phyloP scores from a whole-genome alignment of 2,888 invertebrate genomes.

The Eupithecia tripunctaria region DNA sequence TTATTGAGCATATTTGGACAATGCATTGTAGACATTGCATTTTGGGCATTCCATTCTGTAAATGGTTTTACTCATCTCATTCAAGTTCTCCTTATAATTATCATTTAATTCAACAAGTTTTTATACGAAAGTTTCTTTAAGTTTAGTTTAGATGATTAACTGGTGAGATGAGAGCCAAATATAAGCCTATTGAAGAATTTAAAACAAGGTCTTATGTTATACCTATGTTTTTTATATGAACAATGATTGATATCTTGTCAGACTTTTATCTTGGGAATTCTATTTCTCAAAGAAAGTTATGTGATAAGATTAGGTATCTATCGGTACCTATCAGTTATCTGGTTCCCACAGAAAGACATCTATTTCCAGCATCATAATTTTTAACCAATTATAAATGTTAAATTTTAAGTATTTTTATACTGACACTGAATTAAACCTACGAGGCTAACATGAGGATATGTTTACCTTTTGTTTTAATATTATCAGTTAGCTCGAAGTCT shows the following conservation, averaged over 20 bases:
- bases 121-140: no score
- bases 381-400: no score
- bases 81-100: no score
- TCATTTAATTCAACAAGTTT: no score
- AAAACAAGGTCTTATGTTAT: not conserved
- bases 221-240: no score
- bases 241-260: not conserved
- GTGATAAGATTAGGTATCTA: not conserved
- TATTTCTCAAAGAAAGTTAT: not conserved
- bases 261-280: not conserved
- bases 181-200: not conserved
- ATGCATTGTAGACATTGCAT: not conserved
- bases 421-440: not conserved
- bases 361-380: not conserved
- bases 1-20: conserved; percentile 33
- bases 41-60: conserved; percentile 1
- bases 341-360: not conserved
- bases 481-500: no score
- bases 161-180: no score
- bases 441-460: not conserved
- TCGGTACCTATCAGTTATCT: not conserved
- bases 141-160: no score
- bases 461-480: not conserved
- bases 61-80: not conserved
- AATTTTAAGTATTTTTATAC: no score